These are phyloP conservation scores for Stenodera caucasica DNA, from an alignment of 2,888 invertebrate genomes.

Conservation along the genomic window DNA sequence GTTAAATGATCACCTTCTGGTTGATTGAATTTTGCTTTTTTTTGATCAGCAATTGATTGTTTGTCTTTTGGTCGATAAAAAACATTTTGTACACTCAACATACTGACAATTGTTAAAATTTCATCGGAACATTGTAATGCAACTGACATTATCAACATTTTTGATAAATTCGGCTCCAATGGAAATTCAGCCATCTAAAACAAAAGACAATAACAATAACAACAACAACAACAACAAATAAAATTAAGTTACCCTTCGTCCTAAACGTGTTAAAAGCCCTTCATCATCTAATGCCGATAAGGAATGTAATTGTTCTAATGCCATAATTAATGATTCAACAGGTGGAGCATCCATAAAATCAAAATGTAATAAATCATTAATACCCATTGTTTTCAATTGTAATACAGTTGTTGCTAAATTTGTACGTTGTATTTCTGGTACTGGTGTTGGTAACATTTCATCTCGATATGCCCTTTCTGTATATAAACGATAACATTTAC, in stretches of 20 bases:
- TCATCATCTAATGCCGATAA: constrained; percentile 96
- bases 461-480: constrained; percentile 98
- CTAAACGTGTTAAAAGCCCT: constrained; percentile 80
- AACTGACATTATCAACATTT: constrained; percentile 99
- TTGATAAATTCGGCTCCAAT: constrained; percentile 94
- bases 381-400: constrained; percentile 99
- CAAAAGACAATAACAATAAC: constrained; percentile 24
- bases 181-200: constrained; percentile 99
- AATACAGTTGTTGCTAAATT: constrained; percentile 95
- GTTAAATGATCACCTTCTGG: constrained; percentile 98
- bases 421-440: constrained; percentile 98
- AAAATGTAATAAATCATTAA: constrained; percentile 96
- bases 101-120: constrained; percentile 96
- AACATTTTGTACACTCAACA: constrained; percentile 98
- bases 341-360: constrained; percentile 99
- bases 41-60: constrained; percentile 96
- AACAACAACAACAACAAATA: not conserved
- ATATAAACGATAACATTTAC: constrained; percentile 95
- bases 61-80: constrained; percentile 96
- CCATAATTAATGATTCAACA: constrained; percentile 96
- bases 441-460: constrained; percentile 97
- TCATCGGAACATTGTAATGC: constrained; percentile 97
- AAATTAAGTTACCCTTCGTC: constrained; percentile 64
- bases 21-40: constrained; percentile 99
- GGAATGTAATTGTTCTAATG: constrained; percentile 94